Evolutionary conservation across 2,888 invertebrate species (phyloP), one percentile per base, ranked within the genome.

Genomic region (Ophraella communa): DNA sequence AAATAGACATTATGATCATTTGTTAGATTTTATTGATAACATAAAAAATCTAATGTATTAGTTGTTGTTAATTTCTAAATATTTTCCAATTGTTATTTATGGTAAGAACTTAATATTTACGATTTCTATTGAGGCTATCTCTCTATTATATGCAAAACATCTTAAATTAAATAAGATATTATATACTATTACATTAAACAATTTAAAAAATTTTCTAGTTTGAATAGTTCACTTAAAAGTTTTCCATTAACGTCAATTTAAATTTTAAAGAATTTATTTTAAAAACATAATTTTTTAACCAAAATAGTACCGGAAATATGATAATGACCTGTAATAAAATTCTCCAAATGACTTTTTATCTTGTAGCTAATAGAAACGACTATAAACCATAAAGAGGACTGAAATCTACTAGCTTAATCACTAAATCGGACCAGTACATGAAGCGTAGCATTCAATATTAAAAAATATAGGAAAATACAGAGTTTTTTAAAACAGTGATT

Each of bases 11-110:
- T 39, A 62, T 35, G 44, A 44, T 51, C 55, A 35, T 57, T 45
- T 54, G 21, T 56, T 33, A 49, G 39, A 42, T 62, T 62, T 52
- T 62, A 62, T 62, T 44, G 52, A 51, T 51, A 27, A 56, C 20
- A 62, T 52, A 33, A 57, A 62, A 51, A 17, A n/a, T 47, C 33
- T 30, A 49, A 57, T 57, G 49, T 57, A 57, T 57, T 57, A 30
- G 47, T 17, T n/a, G 20, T 20, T 45, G 30, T 45, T 55, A 55
- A 55, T 24, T 20, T 44, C 44, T 55, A 11, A 23, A 23, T 39
- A 53, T 11, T 20, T 18, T 39, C 39, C 7, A 7, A 39, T 17
- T 39, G 7, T 39, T 1, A 30, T 10, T 30, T 11, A 30, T 10
- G 39, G 17, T 14, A 39, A 39, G 17, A 17, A 4, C n/a, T n/a